Evolutionary conservation across 2,888 invertebrate species (phyloP).

Genomic region (Charanyca ferruginea): DNA sequence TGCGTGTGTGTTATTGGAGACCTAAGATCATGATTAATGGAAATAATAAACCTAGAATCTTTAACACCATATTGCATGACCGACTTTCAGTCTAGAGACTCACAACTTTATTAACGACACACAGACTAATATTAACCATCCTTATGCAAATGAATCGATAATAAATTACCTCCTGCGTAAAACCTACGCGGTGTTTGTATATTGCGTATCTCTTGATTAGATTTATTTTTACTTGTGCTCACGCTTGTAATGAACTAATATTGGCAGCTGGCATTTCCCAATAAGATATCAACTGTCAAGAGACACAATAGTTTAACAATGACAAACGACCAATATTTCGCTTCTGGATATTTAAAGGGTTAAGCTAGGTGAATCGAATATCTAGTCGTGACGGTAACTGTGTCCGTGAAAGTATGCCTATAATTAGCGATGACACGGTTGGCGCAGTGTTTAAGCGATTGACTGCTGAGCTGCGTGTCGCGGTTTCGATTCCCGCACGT

Average conservation of each 20-base stretch:
- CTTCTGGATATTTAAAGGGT: too few relatives aligned
- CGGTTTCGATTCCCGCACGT: too few relatives aligned
- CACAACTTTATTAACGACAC: slow-evolving; percentile 5
- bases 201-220: slow-evolving; percentile 2
- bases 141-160: slow-evolving; percentile 8
- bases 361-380: slow-evolving; percentile 59
- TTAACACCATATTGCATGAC: slow-evolving; percentile 4
- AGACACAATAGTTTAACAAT: too few relatives aligned
- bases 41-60: slow-evolving; percentile 16
- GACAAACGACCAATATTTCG: too few relatives aligned
- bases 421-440: too few relatives aligned
- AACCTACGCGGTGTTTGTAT: neutral
- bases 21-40: neutral
- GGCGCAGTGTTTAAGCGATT: too few relatives aligned
- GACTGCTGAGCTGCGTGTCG: too few relatives aligned
- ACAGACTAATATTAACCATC: neutral
- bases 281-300: too few relatives aligned
- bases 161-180: slow-evolving; percentile 5
- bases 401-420: slow-evolving; percentile 40
- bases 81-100: slow-evolving; percentile 10
- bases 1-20: neutral
- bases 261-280: slow-evolving; percentile 48
- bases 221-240: neutral
- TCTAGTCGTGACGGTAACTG: slow-evolving; percentile 57
- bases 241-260: slow-evolving; percentile 6